A percentile compares a stretch with the other conserved stretches of the same genome.
Evolutionary conservation across 2,888 invertebrate species (phyloP).

Genomic region (Monochamus alternatus): DNA sequence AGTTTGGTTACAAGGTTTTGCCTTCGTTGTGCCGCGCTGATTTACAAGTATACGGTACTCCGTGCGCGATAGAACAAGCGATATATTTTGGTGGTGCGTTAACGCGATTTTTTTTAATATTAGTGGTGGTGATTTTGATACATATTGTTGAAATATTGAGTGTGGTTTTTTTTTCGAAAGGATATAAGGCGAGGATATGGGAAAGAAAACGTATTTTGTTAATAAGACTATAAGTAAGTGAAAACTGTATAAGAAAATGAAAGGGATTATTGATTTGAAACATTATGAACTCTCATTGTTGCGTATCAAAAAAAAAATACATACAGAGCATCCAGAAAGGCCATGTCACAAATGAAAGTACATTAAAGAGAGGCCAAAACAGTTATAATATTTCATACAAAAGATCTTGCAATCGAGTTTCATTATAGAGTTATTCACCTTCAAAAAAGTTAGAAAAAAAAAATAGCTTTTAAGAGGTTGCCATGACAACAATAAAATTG

Average conservation of each 20-base stretch:
- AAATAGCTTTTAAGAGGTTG: background rate
- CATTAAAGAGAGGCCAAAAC: no score
- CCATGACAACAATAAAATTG: background rate
- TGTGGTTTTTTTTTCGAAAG: conserved; percentile 9
- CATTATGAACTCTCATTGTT: no score
- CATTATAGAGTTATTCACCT: background rate
- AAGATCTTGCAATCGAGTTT: no score
- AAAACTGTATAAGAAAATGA: background rate
- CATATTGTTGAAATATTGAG: background rate
- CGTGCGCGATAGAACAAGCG: conserved; percentile 4
- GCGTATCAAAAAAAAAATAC: no score
- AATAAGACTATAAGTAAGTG: conserved; percentile 31
- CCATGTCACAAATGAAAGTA: no score
- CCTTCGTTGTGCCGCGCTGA: conserved; percentile 23
- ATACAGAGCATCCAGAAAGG: no score
- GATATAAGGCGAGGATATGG: conserved; percentile 13
- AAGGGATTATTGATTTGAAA: no score
- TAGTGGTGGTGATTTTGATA: background rate
- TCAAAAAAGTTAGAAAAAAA: background rate
- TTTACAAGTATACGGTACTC: conserved; percentile 17
- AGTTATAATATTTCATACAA: no score
- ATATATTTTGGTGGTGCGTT: conserved; percentile 7
- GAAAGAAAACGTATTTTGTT: conserved; percentile 33
- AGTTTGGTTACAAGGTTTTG: conserved; percentile 34
- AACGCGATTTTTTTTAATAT: background rate